Conservation (phyloP, 2,797 vertebrate genomes). For the Sebastiscus albofasciatus region DNA sequence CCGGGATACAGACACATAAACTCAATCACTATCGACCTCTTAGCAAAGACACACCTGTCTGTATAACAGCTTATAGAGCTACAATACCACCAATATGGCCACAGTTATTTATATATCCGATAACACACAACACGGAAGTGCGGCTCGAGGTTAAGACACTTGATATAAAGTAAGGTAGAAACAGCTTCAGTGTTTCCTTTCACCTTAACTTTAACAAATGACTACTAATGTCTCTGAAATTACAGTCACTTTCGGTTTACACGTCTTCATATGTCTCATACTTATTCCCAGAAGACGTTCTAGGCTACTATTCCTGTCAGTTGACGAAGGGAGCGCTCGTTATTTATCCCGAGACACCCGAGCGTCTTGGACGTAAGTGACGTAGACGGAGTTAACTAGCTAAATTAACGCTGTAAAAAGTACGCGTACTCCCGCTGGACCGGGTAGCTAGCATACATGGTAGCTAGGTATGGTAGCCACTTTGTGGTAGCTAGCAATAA, state of each 20-base stretch:
- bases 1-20: not conserved
- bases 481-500: not conserved
- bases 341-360: fast-evolving
- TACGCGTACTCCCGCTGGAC: too few species aligned
- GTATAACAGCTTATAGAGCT: fast-evolving
- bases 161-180: not conserved
- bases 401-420: not conserved
- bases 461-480: not conserved
- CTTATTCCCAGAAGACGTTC: not conserved
- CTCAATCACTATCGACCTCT: fast-evolving
- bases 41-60: not conserved
- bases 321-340: not conserved
- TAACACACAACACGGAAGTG: slow-evolving; percentile 28
- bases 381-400: not conserved
- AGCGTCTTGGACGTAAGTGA: not conserved
- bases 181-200: not conserved
- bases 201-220: fast-evolving
- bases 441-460: too few species aligned
- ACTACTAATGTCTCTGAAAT: fast-evolving
- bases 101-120: too few species aligned
- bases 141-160: not conserved
- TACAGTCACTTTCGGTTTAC: not conserved
- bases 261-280: not conserved
- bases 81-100: fast-evolving
- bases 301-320: too few species aligned